Evolutionary conservation across 2,113 vertebrate species (phyloP).

Genomic region (Cyphomyrus plagiostoma): DNA sequence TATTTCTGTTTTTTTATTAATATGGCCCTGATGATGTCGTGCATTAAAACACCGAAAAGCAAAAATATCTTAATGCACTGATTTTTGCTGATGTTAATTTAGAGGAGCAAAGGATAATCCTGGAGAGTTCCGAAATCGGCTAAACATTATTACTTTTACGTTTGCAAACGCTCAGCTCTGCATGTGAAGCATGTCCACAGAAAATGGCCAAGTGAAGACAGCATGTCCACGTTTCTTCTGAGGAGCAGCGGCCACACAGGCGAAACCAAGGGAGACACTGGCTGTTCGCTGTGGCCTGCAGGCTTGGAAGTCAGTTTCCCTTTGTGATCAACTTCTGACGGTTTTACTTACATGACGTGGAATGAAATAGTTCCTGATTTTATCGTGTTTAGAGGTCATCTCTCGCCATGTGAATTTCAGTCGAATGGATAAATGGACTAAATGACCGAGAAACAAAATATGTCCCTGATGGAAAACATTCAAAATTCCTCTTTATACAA

Average conservation of each 20-base stretch:
- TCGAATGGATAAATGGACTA: neutral
- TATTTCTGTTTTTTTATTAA: neutral
- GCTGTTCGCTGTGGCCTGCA: neutral
- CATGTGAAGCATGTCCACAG: neutral
- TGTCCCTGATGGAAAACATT: neutral
- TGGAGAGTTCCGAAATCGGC: neutral
- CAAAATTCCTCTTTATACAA: neutral
- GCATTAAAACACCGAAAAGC: neutral
- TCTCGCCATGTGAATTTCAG: neutral
- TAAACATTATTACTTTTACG: neutral
- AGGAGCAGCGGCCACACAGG: neutral
- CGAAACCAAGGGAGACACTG: neutral
- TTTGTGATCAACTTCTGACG: neutral
- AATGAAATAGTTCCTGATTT: neutral
- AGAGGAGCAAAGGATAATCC: neutral
- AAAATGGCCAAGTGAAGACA: neutral
- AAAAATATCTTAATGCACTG: neutral
- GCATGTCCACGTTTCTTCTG: neutral
- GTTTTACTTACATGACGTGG: neutral
- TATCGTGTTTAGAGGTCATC: neutral
- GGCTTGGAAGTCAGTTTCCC: neutral
- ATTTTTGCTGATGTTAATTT: neutral
- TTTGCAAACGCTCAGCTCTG: neutral
- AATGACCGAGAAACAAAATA: neutral
- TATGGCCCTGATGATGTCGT: neutral